Evolutionary conservation across 2,797 vertebrate species (phyloP).

Genomic region (Erithacus rubecula): DNA sequence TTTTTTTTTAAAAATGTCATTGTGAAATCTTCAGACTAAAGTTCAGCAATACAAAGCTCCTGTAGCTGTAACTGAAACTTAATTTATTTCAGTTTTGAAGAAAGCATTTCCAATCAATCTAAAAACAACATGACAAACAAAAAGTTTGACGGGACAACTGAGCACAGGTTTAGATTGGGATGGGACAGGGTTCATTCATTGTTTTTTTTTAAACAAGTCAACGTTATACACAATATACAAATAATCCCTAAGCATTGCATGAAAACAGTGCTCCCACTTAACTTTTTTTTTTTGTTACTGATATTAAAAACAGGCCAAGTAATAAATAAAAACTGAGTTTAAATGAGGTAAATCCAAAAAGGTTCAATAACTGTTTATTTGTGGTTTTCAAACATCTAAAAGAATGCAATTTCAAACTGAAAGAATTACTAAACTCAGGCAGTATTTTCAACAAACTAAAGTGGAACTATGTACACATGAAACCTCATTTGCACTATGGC

Average conservation of each 20-base stretch:
- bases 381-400: conserved; percentile 77
- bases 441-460: conserved; percentile 78
- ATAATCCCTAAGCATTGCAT: conserved; percentile 87
- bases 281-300: conserved; percentile 71
- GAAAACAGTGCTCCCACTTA: conserved; percentile 82
- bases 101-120: conserved; percentile 87
- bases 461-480: conserved; percentile 82
- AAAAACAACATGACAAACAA: conserved; percentile 88
- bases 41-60: conserved; percentile 85
- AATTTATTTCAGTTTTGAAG: conserved; percentile 78
- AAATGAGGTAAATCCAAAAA: conserved; percentile 88
- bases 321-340: conserved; percentile 93
- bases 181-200: not conserved
- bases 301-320: conserved; percentile 90
- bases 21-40: conserved; percentile 86
- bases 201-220: conserved; percentile 71
- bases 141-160: conserved; percentile 79
- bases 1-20: conserved; percentile 89
- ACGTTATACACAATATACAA: conserved; percentile 97
- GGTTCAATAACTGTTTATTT: conserved; percentile 80
- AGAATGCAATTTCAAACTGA: conserved; percentile 72
- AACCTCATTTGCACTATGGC: conserved; percentile 80
- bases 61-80: conserved; percentile 84
- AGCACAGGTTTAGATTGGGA: conserved; percentile 66
- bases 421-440: conserved; percentile 80